phyloP scores from a whole-genome alignment of 2,888 invertebrate genomes.

The Drosophila acutilabella region DNA sequence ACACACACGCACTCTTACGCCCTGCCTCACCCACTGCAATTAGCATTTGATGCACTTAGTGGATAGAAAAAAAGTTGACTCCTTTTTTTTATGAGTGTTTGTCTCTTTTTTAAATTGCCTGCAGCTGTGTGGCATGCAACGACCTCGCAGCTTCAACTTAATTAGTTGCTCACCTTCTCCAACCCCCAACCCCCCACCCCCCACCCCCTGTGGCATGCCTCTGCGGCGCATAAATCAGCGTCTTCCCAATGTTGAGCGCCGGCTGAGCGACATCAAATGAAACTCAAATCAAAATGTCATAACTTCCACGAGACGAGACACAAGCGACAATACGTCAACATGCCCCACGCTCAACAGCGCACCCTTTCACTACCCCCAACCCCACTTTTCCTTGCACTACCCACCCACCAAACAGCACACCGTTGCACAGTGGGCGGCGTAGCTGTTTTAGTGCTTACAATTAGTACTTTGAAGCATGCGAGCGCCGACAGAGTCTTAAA shows the following conservation, averaged over 20 bases:
- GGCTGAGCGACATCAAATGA: constrained; percentile 80
- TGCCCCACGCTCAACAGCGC: constrained; percentile 19
- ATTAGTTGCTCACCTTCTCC: constrained; percentile 43
- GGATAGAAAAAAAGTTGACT: background rate
- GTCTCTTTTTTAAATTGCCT: constrained; percentile 38
- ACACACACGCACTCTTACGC: background rate
- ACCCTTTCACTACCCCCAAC: constrained; percentile 1
- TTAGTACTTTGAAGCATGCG: too few species aligned
- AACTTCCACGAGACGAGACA: constrained; percentile 77
- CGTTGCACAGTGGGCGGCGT: background rate
- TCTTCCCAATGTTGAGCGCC: constrained; percentile 42
- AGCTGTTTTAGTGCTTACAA: background rate
- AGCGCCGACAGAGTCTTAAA: too few species aligned
- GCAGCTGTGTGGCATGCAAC: constrained; percentile 46
- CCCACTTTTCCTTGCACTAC: background rate
- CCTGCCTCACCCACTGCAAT: constrained; percentile 13
- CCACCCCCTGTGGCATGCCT: background rate
- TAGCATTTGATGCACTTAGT: constrained; percentile 15
- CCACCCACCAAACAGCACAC: background rate
- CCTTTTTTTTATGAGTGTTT: constrained; percentile 4
- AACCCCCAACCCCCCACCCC: background rate
- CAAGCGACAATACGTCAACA: constrained; percentile 83
- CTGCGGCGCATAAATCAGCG: constrained; percentile 32
- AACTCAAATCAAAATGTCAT: constrained; percentile 83
- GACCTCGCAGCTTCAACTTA: constrained; percentile 40